Percentiles rank a stretch among this genome's conserved stretches.
Evolutionary conservation across 2,797 vertebrate species (phyloP).

Genomic region (Morelia viridis): DNA sequence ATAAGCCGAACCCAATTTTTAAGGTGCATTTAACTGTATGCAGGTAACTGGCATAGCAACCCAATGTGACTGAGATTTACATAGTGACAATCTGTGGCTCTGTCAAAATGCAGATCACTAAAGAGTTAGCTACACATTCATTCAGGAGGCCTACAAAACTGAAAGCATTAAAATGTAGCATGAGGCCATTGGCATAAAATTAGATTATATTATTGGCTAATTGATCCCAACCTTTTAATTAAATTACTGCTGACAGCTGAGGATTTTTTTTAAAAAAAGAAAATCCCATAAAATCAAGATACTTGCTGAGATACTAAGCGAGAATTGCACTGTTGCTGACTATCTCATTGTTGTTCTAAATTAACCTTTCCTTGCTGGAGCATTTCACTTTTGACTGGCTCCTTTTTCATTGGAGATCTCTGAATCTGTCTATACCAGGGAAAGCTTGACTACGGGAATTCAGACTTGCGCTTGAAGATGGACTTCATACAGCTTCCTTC

Average conservation of each 20-base stretch:
- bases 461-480: neutral
- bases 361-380: neutral
- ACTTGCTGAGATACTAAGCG: neutral
- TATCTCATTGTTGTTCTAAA: neutral
- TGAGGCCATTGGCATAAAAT: conserved; percentile 13
- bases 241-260: neutral
- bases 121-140: neutral
- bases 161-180: neutral
- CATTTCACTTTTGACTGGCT: neutral
- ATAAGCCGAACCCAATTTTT: too few relatives aligned
- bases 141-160: neutral
- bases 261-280: neutral
- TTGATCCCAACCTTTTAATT: conserved; percentile 11
- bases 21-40: too few relatives aligned
- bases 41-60: too few relatives aligned
- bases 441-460: neutral
- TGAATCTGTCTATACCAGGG: neutral
- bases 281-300: neutral
- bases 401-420: neutral
- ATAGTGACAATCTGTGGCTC: too few relatives aligned
- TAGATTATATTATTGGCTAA: conserved; percentile 9
- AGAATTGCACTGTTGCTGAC: neutral
- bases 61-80: too few relatives aligned
- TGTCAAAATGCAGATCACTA: neutral
- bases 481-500: neutral